Conservation (phyloP, 1,140 invertebrate genomes). For the Brachystomella parvula region DNA sequence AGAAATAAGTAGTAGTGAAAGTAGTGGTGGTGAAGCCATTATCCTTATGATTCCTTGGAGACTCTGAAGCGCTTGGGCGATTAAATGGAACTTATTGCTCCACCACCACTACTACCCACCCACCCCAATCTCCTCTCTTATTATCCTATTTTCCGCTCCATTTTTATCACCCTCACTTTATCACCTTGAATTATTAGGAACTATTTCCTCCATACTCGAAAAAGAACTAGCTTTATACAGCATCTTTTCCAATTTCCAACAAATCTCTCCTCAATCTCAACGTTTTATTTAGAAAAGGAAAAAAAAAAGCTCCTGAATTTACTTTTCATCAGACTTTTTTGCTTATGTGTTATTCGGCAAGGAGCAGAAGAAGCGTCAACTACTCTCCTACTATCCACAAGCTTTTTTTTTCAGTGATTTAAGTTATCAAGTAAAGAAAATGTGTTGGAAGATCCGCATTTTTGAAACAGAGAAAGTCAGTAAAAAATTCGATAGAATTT, state of each 20-base stretch:
- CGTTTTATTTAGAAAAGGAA: no score
- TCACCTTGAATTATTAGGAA: constrained; percentile 3
- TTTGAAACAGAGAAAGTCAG: no score
- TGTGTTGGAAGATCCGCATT: no score
- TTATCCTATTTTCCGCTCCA: constrained; percentile 11
- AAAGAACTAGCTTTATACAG: not conserved
- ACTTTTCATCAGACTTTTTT: no score
- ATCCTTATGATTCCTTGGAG: constrained; percentile 29
- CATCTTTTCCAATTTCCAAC: not conserved
- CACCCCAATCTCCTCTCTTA: not conserved
- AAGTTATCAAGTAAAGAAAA: no score
- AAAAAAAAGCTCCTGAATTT: no score
- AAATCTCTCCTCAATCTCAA: not conserved
- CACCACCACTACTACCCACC: not conserved
- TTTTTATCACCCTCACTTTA: constrained; percentile 10
- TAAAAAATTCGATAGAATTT: no score
- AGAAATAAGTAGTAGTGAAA: no score
- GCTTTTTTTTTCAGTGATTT: no score
- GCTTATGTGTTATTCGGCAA: no score
- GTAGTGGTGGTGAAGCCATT: constrained; percentile 24
- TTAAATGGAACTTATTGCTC: constrained; percentile 35
- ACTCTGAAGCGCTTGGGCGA: constrained; percentile 31
- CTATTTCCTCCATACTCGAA: not conserved
- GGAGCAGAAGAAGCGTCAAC: no score
- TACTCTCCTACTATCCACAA: no score